A percentile compares a stretch with the other conserved stretches of the same genome.
Evolutionary conservation across 2,113 vertebrate species (phyloP).

Genomic region (Hippocampus barbouri): DNA sequence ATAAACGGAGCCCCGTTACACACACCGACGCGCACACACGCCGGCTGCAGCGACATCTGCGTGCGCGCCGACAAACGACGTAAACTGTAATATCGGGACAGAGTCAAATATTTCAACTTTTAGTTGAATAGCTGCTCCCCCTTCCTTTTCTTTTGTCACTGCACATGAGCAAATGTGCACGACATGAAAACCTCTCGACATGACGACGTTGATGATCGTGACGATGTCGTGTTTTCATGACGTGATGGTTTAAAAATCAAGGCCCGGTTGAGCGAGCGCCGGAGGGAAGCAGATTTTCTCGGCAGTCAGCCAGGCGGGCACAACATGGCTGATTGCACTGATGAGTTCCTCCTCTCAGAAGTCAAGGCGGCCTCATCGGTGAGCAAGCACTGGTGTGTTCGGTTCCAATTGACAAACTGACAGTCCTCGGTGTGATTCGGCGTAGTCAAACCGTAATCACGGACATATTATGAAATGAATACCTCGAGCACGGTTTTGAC

Average conservation of each 20-base stretch:
- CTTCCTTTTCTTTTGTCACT: no score
- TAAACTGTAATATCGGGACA: background rate
- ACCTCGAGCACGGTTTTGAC: background rate
- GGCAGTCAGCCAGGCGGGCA: constrained; percentile 36
- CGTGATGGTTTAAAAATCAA: constrained; percentile 52
- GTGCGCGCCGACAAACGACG: background rate
- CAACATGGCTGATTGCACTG: constrained; percentile 55
- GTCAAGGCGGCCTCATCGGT: constrained; percentile 55
- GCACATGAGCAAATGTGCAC: no score
- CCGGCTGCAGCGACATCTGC: constrained; percentile 2
- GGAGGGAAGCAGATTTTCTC: constrained; percentile 42
- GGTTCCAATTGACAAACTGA: constrained; percentile 29
- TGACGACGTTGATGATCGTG: constrained; percentile 39
- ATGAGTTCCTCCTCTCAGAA: constrained; percentile 45
- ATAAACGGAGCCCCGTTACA: constrained; percentile 22
- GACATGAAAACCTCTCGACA: background rate
- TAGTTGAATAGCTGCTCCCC: background rate
- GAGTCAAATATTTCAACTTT: background rate
- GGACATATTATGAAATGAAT: background rate
- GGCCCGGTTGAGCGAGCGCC: constrained; percentile 30
- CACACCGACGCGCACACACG: constrained; percentile 24
- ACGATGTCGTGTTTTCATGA: constrained; percentile 58
- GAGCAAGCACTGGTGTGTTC: constrained; percentile 19
- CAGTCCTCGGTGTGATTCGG: constrained; percentile 18
- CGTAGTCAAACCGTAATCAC: background rate